Base-by-base conservation (phyloP, 2,888 invertebrate genomes). In the Siphlonurus alternatus region DNA sequence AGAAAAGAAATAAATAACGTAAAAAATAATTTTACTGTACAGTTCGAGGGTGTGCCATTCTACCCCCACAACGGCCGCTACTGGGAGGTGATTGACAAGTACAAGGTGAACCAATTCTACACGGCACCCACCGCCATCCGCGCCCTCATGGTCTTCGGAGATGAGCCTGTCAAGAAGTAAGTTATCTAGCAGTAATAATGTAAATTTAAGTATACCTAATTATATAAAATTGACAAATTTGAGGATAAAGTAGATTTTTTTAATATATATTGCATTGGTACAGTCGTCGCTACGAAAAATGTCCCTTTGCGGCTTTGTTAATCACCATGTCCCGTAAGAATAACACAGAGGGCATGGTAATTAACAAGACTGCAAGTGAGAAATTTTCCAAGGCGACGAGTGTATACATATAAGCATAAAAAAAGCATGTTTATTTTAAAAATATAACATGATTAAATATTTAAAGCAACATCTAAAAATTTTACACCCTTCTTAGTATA, bases 61-160 rank as follows among this genome's bases (percentile, higher is more conserved):
- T 90, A 89, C 75, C 99, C 99, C 1, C 85, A 87, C 67, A 89
- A 94, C 71, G 90, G 93, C 72, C 85, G 98, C 64, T 95, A 91
- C 76, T 99, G 99, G 99, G 79, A 83, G 7, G 81, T 98, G 7
- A 82, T 95, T 66, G 89, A 93, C 71, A 96, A 97, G 74, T 97
- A 97, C 77, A 88, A 88, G 77, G 93, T 98, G 23, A 88, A 84
- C 61, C 96, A 96, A 77, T 95, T 99, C 77, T 99, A 99, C 78
- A 99, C 98, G 0, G 97, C 99, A 0, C 99, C 99, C 0, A 99
- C 99, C 2, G 98, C 97, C 19, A 93, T 99, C 67, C 81, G 99
- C 67, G 87, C 97, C 1, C 82, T 99, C 23, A 96, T 95, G 93
- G 95, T 94, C 74, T 93, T 87, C 72, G 95, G 94, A 0, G 92